Conservation (phyloP, 2,888 invertebrate species). For the Agrotis clavis region DNA sequence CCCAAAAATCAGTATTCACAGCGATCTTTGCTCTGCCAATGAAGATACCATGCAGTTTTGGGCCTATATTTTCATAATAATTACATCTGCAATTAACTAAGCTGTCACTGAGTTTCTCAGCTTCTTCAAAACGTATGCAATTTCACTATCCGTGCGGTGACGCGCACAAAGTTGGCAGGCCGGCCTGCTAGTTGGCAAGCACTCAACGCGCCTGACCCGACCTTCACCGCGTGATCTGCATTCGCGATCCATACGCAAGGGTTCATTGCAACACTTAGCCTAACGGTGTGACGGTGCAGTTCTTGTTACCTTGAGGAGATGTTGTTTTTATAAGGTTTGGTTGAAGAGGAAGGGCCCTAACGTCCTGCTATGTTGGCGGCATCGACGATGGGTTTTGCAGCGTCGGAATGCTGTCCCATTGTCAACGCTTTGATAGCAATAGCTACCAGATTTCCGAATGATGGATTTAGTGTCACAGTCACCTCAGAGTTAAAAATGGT, state of each 20-base stretch:
- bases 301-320: background rate
- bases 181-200: conserved; percentile 47
- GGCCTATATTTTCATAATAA: background rate
- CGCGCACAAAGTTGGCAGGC: conserved; percentile 51
- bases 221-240: conserved; percentile 63
- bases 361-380: too few relatives aligned
- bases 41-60: too few relatives aligned
- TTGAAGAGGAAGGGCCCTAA: too few relatives aligned
- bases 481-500: too few relatives aligned
- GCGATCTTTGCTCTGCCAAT: too few relatives aligned
- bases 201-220: conserved; percentile 58
- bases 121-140: conserved; percentile 13
- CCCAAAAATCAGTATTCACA: too few relatives aligned
- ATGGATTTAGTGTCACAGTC: too few relatives aligned
- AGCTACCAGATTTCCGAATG: too few relatives aligned
- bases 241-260: conserved; percentile 39
- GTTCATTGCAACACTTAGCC: conserved; percentile 51
- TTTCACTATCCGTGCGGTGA: conserved; percentile 35
- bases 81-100: background rate
- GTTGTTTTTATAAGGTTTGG: background rate
- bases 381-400: too few relatives aligned
- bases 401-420: too few relatives aligned
- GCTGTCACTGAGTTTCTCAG: background rate
- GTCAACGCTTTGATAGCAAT: too few relatives aligned
- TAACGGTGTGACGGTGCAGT: background rate